Conservation (phyloP, 2,888 invertebrate species). For the Dichetophora obliterata region DNA sequence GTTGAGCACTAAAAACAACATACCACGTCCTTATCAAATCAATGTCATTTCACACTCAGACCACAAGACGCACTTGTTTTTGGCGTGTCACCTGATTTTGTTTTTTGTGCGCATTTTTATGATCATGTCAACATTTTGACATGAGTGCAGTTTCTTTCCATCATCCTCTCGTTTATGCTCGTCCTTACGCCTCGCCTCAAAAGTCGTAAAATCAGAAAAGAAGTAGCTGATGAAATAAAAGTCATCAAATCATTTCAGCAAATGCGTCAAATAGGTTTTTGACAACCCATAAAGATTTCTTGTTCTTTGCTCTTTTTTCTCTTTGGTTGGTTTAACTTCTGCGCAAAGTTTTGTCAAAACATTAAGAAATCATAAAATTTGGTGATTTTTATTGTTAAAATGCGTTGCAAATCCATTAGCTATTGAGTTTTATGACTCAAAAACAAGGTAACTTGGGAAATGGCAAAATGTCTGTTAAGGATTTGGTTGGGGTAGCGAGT, state of each 20-base stretch:
- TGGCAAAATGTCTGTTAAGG: too few relatives aligned
- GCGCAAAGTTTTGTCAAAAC: not conserved
- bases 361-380: constrained; percentile 13
- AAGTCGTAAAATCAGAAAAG: constrained; percentile 65
- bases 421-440: constrained; percentile 1
- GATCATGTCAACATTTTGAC: constrained; percentile 60
- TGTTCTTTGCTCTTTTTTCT: not conserved
- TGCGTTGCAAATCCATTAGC: constrained; percentile 36
- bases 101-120: constrained; percentile 57
- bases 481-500: too few relatives aligned
- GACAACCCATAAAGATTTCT: constrained; percentile 61
- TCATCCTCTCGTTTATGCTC: constrained; percentile 25
- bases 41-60: not conserved
- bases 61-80: constrained; percentile 37
- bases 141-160: constrained; percentile 58
- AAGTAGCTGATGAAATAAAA: constrained; percentile 52
- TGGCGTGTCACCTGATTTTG: constrained; percentile 62
- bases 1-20: constrained; percentile 11
- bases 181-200: not conserved
- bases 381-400: constrained; percentile 31
- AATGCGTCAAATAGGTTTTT: constrained; percentile 65
- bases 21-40: constrained; percentile 30
- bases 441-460: constrained; percentile 22
- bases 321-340: not conserved
- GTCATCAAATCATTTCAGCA: constrained; percentile 55